Conservation (phyloP, 1,140 invertebrate genomes). For the Papilio machaon region DNA sequence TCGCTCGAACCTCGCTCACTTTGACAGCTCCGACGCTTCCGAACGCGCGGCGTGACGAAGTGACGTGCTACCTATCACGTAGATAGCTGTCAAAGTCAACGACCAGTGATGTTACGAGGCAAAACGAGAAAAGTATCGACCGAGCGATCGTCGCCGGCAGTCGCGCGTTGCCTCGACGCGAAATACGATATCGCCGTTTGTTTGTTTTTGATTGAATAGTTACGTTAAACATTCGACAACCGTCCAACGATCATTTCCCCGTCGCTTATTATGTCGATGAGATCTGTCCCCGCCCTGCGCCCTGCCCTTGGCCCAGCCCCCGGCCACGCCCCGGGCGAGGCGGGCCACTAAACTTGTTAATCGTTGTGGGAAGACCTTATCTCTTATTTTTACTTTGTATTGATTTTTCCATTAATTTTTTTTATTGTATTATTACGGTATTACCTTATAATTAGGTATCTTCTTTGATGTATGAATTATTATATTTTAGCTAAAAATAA, state of each 20-base stretch:
- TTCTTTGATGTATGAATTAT: slow-evolving; percentile 82
- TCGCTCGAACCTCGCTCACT: background rate
- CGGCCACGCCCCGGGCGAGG: background rate
- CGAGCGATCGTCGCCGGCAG: background rate
- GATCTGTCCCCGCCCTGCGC: slow-evolving; percentile 51
- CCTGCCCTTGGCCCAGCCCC: background rate
- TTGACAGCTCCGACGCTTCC: background rate
- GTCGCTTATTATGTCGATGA: slow-evolving; percentile 51
- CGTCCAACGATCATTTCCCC: slow-evolving; percentile 66
- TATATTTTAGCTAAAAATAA: slow-evolving; percentile 82
- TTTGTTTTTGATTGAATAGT: slow-evolving; percentile 43
- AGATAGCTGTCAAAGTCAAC: background rate
- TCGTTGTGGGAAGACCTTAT: slow-evolving; percentile 63
- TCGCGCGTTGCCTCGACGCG: background rate
- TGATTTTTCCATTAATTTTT: slow-evolving; percentile 57
- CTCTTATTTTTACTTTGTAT: slow-evolving; percentile 55
- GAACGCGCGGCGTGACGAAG: background rate
- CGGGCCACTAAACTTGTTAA: background rate
- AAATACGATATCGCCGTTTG: slow-evolving; percentile 39
- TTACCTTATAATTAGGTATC: slow-evolving; percentile 75
- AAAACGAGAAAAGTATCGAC: background rate
- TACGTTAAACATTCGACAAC: slow-evolving; percentile 58
- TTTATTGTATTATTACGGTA: slow-evolving; percentile 69
- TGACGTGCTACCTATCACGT: background rate
- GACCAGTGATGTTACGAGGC: background rate